Evolutionary conservation across 1,140 invertebrate species (phyloP).

Genomic region (Laodelphax striatellus): DNA sequence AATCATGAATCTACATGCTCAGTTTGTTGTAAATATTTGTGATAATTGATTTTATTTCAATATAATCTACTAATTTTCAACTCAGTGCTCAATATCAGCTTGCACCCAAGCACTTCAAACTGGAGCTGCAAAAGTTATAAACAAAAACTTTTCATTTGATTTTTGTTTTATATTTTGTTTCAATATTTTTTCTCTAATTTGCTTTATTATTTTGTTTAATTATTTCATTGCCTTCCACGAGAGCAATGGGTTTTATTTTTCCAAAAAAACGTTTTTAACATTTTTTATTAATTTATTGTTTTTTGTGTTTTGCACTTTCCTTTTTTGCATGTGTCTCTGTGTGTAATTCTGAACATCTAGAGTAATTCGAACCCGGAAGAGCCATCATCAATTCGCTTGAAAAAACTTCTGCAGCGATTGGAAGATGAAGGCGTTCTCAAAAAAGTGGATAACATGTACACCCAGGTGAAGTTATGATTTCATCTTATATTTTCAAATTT

Average conservation of each 20-base stretch:
- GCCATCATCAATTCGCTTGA: conserved; percentile 29
- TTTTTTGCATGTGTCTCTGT: conserved; percentile 21
- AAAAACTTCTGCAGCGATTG: conserved; percentile 41
- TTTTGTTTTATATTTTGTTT: neutral
- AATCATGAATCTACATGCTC: too few species aligned
- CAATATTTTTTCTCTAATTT: too few species aligned
- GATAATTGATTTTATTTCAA: too few species aligned
- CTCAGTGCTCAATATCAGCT: too few species aligned
- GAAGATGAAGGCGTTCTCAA: conserved; percentile 41
- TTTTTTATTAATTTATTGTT: conserved; percentile 18
- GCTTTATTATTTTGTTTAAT: neutral
- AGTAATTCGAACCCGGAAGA: conserved; percentile 24
- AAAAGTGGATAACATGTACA: conserved; percentile 30
- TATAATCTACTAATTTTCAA: too few species aligned
- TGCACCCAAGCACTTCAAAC: neutral
- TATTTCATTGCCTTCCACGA: neutral
- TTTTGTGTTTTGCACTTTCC: conserved; percentile 20
- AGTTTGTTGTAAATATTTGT: too few species aligned
- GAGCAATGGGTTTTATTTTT: neutral
- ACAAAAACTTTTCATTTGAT: neutral
- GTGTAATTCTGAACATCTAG: conserved; percentile 21
- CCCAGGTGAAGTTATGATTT: too few species aligned
- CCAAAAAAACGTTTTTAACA: neutral
- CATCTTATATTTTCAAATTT: too few species aligned
- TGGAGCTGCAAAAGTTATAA: neutral